Evolutionary conservation across 2,113 vertebrate genomes (phyloP).

Genomic region (Chaetorhynchus papuensis): DNA sequence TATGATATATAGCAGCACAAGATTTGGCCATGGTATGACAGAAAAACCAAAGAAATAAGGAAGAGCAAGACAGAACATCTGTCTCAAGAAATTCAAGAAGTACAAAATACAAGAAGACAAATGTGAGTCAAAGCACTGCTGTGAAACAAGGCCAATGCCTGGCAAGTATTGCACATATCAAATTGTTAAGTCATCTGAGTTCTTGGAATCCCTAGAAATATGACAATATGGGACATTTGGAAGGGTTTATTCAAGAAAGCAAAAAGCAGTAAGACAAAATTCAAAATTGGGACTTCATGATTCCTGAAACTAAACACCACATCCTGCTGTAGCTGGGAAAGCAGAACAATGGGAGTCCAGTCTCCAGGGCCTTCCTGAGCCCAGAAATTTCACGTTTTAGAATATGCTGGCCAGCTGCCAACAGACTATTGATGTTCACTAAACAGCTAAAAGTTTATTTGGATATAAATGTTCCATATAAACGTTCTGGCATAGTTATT

Average conservation of each 20-base stretch:
- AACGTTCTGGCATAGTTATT: not conserved
- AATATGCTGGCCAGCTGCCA: not conserved
- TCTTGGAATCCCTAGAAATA: not conserved
- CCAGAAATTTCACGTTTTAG: not conserved
- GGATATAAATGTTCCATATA: not conserved
- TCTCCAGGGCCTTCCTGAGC: not conserved
- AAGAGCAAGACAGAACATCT: not conserved
- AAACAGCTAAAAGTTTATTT: not conserved
- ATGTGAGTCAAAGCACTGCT: not conserved
- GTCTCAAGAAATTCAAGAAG: not conserved
- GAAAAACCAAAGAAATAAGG: not conserved
- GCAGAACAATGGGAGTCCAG: not conserved
- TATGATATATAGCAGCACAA: not conserved
- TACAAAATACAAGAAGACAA: not conserved
- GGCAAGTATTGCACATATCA: not conserved
- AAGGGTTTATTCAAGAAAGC: not conserved
- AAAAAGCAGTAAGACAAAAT: not conserved
- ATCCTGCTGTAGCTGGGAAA: not conserved
- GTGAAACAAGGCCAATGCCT: not conserved
- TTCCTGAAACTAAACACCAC: not conserved
- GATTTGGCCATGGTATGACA: not conserved
- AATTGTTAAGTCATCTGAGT: not conserved
- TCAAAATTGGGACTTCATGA: not conserved
- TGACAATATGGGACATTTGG: not conserved
- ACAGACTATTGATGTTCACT: not conserved